Conservation (phyloP, 1,140 invertebrate genomes). For the Lepidostoma basale region DNA sequence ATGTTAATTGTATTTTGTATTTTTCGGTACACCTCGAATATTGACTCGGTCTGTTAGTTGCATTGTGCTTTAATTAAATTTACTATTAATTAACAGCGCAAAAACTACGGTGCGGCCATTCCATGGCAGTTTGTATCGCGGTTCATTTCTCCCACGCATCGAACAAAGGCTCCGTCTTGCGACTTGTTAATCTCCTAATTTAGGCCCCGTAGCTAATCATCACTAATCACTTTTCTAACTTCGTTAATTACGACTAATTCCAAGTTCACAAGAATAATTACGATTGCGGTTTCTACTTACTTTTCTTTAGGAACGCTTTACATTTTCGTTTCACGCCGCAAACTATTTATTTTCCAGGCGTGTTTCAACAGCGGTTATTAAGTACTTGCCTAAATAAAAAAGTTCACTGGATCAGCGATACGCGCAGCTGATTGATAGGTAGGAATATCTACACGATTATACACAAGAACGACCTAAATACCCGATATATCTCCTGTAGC, state of each 20-base stretch:
- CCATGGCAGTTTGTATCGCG: neutral
- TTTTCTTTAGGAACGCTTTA: constrained; percentile 13
- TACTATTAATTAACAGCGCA: no score
- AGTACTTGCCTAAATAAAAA: no score
- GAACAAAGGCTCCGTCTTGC: neutral
- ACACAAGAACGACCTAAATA: neutral
- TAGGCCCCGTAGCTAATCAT: neutral
- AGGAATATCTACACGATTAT: neutral
- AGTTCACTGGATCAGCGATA: neutral
- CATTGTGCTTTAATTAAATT: no score
- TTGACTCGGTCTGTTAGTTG: no score
- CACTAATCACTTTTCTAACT: neutral
- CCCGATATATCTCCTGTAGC: neutral
- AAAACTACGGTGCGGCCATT: no score
- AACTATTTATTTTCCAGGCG: neutral
- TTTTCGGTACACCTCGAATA: no score
- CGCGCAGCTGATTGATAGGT: neutral
- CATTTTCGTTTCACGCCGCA: neutral
- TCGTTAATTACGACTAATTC: neutral
- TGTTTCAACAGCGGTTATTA: no score
- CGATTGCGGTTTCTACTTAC: neutral
- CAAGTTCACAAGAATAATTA: no score
- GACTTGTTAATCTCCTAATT: neutral
- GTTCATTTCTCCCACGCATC: neutral
- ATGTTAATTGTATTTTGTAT: no score